Evolutionary conservation across 2,797 vertebrate species (phyloP).

Genomic region (Todus mexicanus): DNA sequence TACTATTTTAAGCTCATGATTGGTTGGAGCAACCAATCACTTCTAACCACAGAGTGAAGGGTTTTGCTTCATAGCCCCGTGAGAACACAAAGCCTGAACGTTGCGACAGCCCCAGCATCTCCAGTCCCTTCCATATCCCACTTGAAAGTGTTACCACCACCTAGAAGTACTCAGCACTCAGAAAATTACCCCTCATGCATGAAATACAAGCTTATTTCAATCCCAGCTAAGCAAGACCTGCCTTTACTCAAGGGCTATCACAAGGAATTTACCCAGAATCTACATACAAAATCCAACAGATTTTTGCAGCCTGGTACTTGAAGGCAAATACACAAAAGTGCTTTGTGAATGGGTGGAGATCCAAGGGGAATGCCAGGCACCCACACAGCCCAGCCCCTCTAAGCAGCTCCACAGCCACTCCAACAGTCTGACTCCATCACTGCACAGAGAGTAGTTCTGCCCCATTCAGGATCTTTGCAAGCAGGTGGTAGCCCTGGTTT

Average conservation of each 20-base stretch:
- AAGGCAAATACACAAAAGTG: neutral
- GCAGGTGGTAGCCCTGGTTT: neutral
- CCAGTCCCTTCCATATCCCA: fast-evolving
- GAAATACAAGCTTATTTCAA: neutral
- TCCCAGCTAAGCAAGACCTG: neutral
- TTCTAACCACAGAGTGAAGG: neutral
- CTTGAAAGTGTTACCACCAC: neutral
- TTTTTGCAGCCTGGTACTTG: neutral
- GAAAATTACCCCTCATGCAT: no score
- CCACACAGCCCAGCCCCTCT: no score
- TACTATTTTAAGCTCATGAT: neutral
- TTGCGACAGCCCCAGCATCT: neutral
- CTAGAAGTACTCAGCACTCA: neutral
- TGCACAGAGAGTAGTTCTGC: neutral
- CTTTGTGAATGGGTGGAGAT: neutral
- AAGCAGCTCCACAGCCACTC: neutral
- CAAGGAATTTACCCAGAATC: neutral
- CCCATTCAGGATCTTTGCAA: neutral
- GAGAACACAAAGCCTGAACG: neutral
- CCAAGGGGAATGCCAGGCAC: neutral
- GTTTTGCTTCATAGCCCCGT: neutral
- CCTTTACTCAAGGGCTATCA: neutral
- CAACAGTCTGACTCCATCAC: neutral
- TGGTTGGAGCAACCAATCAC: neutral
- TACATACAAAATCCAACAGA: neutral